Conservation (phyloP, 2,797 vertebrate genomes). For the Cygnus olor region DNA sequence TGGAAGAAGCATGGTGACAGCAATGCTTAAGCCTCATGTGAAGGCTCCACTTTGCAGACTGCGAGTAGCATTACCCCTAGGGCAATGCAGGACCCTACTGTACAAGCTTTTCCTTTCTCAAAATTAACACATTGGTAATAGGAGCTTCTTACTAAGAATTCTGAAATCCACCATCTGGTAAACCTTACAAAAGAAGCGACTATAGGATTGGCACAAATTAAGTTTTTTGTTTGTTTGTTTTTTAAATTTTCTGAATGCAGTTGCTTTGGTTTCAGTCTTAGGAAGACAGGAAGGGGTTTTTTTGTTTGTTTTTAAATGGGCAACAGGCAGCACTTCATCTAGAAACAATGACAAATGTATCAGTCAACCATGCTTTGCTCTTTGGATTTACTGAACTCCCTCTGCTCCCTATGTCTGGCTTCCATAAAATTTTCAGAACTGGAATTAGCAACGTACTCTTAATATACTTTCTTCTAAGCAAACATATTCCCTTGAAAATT, state of each 20-base stretch:
- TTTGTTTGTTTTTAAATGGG: neutral
- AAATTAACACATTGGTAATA: neutral
- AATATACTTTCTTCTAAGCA: neutral
- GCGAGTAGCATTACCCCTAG: neutral
- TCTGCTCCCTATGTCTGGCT: neutral
- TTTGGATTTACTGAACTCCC: neutral
- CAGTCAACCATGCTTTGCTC: neutral
- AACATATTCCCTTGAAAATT: neutral
- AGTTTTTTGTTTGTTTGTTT: neutral
- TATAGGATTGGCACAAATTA: neutral
- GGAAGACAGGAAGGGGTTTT: neutral
- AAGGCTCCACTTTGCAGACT: neutral
- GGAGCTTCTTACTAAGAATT: neutral
- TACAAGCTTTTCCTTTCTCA: neutral
- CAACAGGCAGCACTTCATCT: neutral
- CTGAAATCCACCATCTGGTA: neutral
- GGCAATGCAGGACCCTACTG: neutral
- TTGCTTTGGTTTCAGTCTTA: neutral
- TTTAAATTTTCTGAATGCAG: neutral
- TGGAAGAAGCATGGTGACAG: neutral
- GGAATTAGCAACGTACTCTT: neutral
- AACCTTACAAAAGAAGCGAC: neutral
- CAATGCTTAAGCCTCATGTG: neutral
- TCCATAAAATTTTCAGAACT: neutral
- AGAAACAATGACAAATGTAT: neutral